phyloP scores from a whole-genome alignment of 2,888 invertebrate genomes.

The Diplolepis rosae region DNA sequence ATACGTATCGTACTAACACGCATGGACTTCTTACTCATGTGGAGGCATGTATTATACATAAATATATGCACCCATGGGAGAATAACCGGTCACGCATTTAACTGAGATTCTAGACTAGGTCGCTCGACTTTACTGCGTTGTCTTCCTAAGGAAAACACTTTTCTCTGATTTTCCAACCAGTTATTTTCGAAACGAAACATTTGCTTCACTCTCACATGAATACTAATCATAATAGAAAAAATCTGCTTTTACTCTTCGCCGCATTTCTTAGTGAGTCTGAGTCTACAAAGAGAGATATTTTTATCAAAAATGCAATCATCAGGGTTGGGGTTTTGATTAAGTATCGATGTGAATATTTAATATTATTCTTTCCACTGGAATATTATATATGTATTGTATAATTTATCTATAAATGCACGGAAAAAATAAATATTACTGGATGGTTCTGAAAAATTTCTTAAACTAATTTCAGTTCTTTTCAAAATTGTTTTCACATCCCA shows the following conservation, averaged over 20 bases:
- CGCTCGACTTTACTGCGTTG: background rate
- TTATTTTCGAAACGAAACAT: slow-evolving; percentile 50
- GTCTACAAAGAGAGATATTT: no score
- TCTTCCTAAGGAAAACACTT: slow-evolving; percentile 45
- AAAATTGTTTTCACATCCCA: no score
- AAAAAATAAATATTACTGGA: no score
- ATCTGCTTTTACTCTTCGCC: slow-evolving; percentile 7
- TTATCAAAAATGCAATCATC: no score
- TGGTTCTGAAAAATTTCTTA: no score
- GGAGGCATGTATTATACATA: slow-evolving; percentile 24
- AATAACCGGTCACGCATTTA: slow-evolving; percentile 46
- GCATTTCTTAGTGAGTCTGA: background rate
- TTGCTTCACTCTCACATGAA: slow-evolving; percentile 50
- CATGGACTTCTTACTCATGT: slow-evolving; percentile 16
- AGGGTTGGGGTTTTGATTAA: no score
- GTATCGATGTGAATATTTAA: no score
- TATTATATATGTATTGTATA: no score
- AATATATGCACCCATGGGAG: slow-evolving; percentile 34
- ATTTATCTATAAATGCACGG: no score
- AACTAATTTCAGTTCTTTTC: no score
- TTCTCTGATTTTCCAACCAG: slow-evolving; percentile 61
- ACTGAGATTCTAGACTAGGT: slow-evolving; percentile 4
- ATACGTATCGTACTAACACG: slow-evolving; percentile 40
- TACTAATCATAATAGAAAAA: slow-evolving; percentile 39
- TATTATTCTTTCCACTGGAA: no score